Base-by-base conservation (phyloP, 2,113 vertebrate species). In the Ochotona curzoniae region DNA sequence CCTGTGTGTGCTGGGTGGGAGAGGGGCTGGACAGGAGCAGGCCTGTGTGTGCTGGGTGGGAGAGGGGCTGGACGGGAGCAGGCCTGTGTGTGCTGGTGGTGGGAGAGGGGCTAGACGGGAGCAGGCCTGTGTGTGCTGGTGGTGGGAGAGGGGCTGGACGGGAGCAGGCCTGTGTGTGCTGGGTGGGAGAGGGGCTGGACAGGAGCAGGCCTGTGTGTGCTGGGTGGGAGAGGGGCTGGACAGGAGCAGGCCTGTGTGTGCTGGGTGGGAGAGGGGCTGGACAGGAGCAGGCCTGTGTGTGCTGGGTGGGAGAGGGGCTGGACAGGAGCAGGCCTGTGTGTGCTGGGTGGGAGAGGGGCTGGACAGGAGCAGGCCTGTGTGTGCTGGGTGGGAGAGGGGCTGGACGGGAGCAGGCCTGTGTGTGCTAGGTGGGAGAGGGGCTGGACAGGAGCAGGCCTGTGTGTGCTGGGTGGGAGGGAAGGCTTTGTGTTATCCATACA, bases 271-370 rank as follows among this genome's bases (percentile, higher is more conserved):
- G 3, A 44, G 38, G 44, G 67, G 6, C 30, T 54, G 18, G 13
- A 69, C 35, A 60, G 61, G 11, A 73, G 5, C 8, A 92, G 47
- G 30, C 30, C 28, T 11, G 2, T 51, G 49, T 2, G 51, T 2
- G 9, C 28, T 11, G 2, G 60, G 49, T 2, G 38, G 38, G 38
- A 44, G 3, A 44, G 38, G 44, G 67, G 6, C 30, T 54, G 18
- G 13, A 69, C 35, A 60, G 61, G 11, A 73, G 5, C 8, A 92
- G 47, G 30, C 30, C 28, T 11, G 2, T 51, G 49, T 2, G 51
- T 2, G 9, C 28, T 11, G 2, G 60, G 49, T 2, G 51, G 5
- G 9, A 20, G n/a, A n/a, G n/a, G n/a, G n/a, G n/a, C n/a, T n/a
- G n/a, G n/a, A n/a, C n/a, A n/a, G n/a, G n/a, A n/a, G n/a, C n/a